These are phyloP conservation scores for Mythimna impura DNA, from an alignment of 2,888 invertebrate species.

Conservation along the genomic window DNA sequence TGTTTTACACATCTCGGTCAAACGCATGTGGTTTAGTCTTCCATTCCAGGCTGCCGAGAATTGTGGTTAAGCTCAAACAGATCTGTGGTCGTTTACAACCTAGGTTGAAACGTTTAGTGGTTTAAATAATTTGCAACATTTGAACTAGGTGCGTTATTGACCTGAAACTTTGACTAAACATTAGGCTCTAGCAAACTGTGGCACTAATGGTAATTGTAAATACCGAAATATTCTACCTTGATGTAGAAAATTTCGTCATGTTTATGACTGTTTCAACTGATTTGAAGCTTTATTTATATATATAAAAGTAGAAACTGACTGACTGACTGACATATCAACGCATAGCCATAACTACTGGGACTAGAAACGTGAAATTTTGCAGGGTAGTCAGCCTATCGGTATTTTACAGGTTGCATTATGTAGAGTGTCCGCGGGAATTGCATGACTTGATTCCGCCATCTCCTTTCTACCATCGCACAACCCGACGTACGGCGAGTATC, in stretches of 20 bases:
- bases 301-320: too few species aligned
- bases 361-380: too few species aligned
- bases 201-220: constrained; percentile 32
- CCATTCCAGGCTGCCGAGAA: constrained; percentile 51
- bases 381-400: too few species aligned
- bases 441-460: too few species aligned
- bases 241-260: not conserved
- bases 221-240: constrained; percentile 12
- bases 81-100: constrained; percentile 65
- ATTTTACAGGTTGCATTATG: too few species aligned
- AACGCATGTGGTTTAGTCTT: constrained; percentile 40
- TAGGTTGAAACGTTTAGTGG: constrained; percentile 70
- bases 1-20: constrained; percentile 55
- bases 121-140: constrained; percentile 70
- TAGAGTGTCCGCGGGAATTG: too few species aligned
- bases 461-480: too few species aligned
- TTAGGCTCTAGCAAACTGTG: constrained; percentile 2
- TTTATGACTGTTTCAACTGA: not conserved
- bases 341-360: too few species aligned
- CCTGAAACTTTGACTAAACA: constrained; percentile 39
- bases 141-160: constrained; percentile 43
- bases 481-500: too few species aligned
- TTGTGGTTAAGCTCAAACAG: constrained; percentile 65
- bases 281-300: too few species aligned
- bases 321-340: too few species aligned